These are phyloP conservation scores for Meandrina meandrites DNA, from an alignment of 92 coral and sea anemone genomes.

Conservation along the genomic window DNA sequence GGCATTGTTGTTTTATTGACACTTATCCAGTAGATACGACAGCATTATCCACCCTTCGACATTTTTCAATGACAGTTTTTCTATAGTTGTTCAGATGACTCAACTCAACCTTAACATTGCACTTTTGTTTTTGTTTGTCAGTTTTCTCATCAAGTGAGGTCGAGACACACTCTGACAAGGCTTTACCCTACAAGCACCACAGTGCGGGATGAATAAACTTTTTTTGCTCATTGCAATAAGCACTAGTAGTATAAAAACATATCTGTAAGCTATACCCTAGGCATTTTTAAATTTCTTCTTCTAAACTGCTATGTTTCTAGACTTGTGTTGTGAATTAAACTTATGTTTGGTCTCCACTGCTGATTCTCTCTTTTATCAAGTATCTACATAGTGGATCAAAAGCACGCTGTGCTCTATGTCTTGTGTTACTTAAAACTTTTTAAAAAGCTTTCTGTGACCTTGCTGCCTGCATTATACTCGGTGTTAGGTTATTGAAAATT, in stretches of 20 bases:
- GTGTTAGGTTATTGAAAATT: no score
- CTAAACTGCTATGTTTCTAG: background rate
- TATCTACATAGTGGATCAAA: no score
- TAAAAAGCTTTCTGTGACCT: no score
- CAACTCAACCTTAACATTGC: background rate
- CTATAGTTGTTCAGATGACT: no score
- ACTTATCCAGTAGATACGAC: background rate
- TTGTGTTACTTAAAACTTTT: no score
- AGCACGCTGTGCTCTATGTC: background rate
- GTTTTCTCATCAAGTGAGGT: slow-evolving; percentile 47
- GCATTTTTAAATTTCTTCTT: background rate
- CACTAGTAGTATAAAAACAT: background rate
- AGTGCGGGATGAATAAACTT: background rate
- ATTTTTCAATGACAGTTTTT: no score
- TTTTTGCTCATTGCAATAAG: background rate
- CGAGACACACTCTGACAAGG: background rate
- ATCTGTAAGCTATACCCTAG: background rate
- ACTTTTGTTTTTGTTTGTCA: background rate
- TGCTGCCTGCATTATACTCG: no score
- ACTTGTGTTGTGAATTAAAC: background rate
- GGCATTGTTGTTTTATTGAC: background rate
- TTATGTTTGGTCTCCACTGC: background rate
- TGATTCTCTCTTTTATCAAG: background rate
- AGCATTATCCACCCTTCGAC: background rate
- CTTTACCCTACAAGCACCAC: background rate